Evolutionary conservation across 2,113 vertebrate genomes (phyloP).

Genomic region (Mesocricetus auratus): DNA sequence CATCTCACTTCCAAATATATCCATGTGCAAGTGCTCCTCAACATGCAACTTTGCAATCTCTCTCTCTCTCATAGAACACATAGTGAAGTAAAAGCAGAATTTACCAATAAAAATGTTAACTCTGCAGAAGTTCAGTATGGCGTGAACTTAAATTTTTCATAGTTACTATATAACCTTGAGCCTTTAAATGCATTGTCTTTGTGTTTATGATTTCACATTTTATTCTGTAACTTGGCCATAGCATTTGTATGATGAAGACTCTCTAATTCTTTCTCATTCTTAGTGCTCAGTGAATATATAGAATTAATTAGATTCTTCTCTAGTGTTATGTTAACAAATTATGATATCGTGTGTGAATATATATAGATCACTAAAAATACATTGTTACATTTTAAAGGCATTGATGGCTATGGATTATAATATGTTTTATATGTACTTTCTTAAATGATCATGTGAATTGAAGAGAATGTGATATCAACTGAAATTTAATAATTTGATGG

Average conservation of each 20-base stretch:
- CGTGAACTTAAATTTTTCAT: background rate
- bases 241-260: background rate
- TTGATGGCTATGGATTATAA: background rate
- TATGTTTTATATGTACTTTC: background rate
- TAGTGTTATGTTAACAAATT: background rate
- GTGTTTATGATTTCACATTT: background rate
- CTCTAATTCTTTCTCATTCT: background rate
- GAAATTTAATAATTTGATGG: background rate
- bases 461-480: background rate
- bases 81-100: no score
- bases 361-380: background rate
- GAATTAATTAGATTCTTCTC: background rate
- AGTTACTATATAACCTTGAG: background rate
- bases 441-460: background rate
- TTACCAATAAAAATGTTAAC: background rate
- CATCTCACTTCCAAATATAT: background rate
- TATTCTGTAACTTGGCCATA: background rate
- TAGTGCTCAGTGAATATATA: background rate
- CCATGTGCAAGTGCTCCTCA: background rate
- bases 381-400: background rate
- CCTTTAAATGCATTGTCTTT: background rate
- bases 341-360: background rate
- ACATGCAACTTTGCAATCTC: no score
- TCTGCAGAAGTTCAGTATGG: background rate
- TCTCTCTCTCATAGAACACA: background rate